A percentile compares a stretch with the other conserved stretches of the same genome.
phyloP scores from a whole-genome alignment of 1,140 invertebrate genomes.

The Glossosoma conforme region DNA sequence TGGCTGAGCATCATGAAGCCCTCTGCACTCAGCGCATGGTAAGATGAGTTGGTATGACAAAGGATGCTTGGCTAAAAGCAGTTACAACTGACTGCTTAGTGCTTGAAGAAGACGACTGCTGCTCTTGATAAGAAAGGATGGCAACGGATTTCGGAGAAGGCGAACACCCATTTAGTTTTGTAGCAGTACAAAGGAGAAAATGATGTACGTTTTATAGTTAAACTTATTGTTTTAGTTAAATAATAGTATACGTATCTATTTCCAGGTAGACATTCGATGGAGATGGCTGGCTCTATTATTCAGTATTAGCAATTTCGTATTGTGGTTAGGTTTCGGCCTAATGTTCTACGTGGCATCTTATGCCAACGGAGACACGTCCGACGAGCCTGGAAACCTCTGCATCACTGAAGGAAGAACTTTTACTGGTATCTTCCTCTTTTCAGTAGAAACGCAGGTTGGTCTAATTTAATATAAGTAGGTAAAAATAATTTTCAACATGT shows the following conservation, averaged over 20 bases:
- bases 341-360: constrained; percentile 43
- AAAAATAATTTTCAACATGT: no score
- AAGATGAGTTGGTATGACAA: no score
- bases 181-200: background rate
- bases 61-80: no score
- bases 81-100: no score
- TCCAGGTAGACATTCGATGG: constrained; percentile 47
- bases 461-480: no score
- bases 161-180: no score
- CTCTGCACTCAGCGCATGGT: no score
- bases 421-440: constrained; percentile 48
- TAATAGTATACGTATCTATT: background rate
- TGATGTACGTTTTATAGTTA: background rate
- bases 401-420: constrained; percentile 39
- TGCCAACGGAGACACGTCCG: constrained; percentile 44
- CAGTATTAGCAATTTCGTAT: constrained; percentile 38
- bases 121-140: no score
- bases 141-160: no score
- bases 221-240: background rate
- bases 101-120: no score
- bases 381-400: constrained; percentile 36
- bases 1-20: no score
- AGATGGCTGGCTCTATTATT: constrained; percentile 46
- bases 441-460: constrained; percentile 47
- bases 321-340: constrained; percentile 42